These are phyloP conservation scores for Oithona nana DNA, from an alignment of 2,888 invertebrate genomes.

Conservation along the genomic window DNA sequence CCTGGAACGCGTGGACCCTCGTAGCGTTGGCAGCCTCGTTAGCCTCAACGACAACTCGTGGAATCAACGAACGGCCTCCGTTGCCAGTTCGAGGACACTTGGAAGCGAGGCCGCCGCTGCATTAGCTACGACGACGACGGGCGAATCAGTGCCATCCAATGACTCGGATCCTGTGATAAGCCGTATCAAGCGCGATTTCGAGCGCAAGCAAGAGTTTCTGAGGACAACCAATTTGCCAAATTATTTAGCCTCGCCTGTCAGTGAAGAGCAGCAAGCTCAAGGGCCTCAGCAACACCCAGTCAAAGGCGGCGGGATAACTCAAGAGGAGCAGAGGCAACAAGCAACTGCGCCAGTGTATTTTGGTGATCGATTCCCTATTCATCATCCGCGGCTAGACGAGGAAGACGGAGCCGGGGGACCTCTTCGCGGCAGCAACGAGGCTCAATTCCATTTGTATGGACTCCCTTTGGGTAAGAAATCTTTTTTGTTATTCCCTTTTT, in stretches of 20 bases:
- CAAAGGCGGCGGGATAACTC: too few species aligned
- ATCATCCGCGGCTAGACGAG: neutral
- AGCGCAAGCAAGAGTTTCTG: constrained; percentile 40
- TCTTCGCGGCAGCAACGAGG: too few species aligned
- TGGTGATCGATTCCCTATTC: neutral
- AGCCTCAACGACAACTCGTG: neutral
- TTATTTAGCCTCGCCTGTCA: neutral
- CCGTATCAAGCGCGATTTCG: constrained; percentile 52
- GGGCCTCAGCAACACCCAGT: neutral
- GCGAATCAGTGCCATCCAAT: too few species aligned
- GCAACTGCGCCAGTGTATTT: too few species aligned
- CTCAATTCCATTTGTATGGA: constrained; percentile 3
- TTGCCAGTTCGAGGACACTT: neutral
- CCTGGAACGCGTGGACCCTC: neutral
- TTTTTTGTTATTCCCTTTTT: neutral
- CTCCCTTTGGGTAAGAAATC: neutral
- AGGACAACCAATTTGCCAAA: neutral
- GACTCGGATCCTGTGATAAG: constrained; percentile 26
- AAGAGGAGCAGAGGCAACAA: too few species aligned
- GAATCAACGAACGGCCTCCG: neutral
- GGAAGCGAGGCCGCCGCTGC: neutral
- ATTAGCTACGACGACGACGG: too few species aligned
- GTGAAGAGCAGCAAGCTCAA: neutral
- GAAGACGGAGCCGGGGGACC: neutral
- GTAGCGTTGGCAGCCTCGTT: constrained; percentile 31